Base-by-base conservation (phyloP, 2,113 vertebrate species). In the Lynx canadensis region DNA sequence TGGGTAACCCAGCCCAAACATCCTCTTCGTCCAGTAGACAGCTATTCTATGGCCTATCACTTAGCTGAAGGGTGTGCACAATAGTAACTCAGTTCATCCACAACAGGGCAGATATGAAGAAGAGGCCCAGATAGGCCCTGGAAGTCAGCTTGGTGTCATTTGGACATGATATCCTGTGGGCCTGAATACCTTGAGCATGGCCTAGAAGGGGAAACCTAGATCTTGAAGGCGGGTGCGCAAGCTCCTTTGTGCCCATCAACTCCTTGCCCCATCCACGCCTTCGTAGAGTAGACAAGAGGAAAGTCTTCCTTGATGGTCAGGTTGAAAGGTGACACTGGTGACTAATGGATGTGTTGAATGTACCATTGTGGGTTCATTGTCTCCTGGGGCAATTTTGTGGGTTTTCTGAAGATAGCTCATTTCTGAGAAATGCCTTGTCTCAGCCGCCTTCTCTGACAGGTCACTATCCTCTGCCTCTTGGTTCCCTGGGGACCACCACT, bases 61-160 rank as follows among this genome's bases (percentile, higher is more conserved):
- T 33, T 18, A 84, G 15, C 68, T 23, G 12, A 81, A 25, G 2
- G 27, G 18, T 65, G 1, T 21, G 12, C 2, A 78, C 7, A 85
- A 4, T 74, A 52, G 69, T 69, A 50, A 38, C 48, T 19, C 1
- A 21, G 25, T 69, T 6, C 19, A 84, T 68, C 14, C 11, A 5
- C 48, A 18, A 25, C 3, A 63, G 13, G 50, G 29, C 5, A 85
- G 19, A 55, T 38, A 63, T 29, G 4, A 10, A 88, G 4, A 41
- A 38, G 3, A 21, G 13, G 13, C 16, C 25, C 38, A 50, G 7
- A 27, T 0, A 18, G 1, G 36, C 19, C 25, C 10, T 31, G 19
- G 5, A 45, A 38, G 18, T 31, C 38, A 7, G 11, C 5, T 73
- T 7, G 48, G 29, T 2, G 1, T 25, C 55, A n/a, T 16, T 15